phyloP scores from a whole-genome alignment of 1,140 invertebrate genomes.

The Drosophila baimaii region DNA sequence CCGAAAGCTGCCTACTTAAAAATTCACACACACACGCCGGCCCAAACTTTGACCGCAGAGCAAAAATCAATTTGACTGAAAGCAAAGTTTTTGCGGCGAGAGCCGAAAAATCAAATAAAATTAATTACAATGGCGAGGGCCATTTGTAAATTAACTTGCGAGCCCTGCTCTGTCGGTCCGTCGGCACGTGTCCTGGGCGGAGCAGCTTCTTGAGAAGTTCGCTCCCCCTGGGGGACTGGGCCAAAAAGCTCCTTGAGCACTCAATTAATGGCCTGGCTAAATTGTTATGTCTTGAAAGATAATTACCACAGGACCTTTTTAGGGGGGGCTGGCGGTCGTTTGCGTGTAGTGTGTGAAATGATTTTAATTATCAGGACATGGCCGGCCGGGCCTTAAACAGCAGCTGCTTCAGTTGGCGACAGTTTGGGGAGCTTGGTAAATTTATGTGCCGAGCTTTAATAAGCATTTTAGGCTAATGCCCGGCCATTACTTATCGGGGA shows the following conservation, averaged over 20 bases:
- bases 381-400: slow-evolving; percentile 29
- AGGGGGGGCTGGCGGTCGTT: slow-evolving; percentile 47
- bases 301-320: slow-evolving; percentile 74
- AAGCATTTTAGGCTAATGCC: slow-evolving; percentile 78
- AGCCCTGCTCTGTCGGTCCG: slow-evolving; percentile 15
- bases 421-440: slow-evolving; percentile 51
- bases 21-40: slow-evolving; percentile 60
- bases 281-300: slow-evolving; percentile 83
- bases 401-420: slow-evolving; percentile 61
- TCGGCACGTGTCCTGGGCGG: slow-evolving; percentile 64
- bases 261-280: slow-evolving; percentile 79
- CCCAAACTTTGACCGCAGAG: slow-evolving; percentile 49
- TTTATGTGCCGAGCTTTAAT: slow-evolving; percentile 74
- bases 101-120: slow-evolving; percentile 75
- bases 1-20: slow-evolving; percentile 77
- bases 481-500: slow-evolving; percentile 70
- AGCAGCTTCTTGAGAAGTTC: slow-evolving; percentile 43
- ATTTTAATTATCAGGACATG: slow-evolving; percentile 74
- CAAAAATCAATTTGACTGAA: slow-evolving; percentile 76
- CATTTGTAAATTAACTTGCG: slow-evolving; percentile 80
- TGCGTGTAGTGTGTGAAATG: slow-evolving; percentile 77
- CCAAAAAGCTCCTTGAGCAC: slow-evolving; percentile 31
- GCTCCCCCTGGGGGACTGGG: slow-evolving; percentile 34
- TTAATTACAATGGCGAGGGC: slow-evolving; percentile 72
- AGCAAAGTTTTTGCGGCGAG: slow-evolving; percentile 68